Evolutionary conservation across 2,888 invertebrate species (phyloP).

Genomic region (Chalcosyrphus nemorum): DNA sequence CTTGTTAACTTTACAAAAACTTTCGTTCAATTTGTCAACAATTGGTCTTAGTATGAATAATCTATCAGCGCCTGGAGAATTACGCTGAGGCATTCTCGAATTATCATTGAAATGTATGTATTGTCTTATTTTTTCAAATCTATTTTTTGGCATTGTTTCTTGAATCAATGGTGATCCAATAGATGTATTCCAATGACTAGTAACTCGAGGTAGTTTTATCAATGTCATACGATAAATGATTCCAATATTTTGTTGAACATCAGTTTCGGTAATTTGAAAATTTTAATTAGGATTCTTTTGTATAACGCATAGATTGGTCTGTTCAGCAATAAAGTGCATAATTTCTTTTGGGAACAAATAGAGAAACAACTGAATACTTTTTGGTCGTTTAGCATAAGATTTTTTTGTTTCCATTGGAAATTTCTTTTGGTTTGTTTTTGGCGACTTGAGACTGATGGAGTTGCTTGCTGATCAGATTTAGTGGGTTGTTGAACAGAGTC

Average conservation of each 20-base stretch:
- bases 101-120: not conserved
- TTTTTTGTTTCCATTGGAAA: too few relatives aligned
- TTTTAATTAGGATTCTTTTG: not conserved
- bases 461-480: too few relatives aligned
- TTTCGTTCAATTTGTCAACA: conserved; percentile 10
- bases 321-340: too few relatives aligned
- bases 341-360: too few relatives aligned
- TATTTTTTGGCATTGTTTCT: not conserved
- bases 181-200: not conserved
- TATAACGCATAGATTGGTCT: too few relatives aligned
- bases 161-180: not conserved
- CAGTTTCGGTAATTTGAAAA: not conserved
- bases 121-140: too few relatives aligned
- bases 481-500: too few relatives aligned
- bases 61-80: not conserved
- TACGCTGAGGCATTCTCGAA: not conserved
- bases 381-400: too few relatives aligned
- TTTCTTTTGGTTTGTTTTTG: too few relatives aligned
- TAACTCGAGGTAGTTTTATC: not conserved
- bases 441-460: too few relatives aligned
- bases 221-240: too few relatives aligned
- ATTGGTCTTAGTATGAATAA: conserved; percentile 4
- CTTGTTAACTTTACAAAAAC: not conserved
- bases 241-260: not conserved
- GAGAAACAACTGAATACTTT: too few relatives aligned